Conservation (phyloP, 30 jellyfish, hydroid and myxozoan genomes). For the Aurelia sp. region DNA sequence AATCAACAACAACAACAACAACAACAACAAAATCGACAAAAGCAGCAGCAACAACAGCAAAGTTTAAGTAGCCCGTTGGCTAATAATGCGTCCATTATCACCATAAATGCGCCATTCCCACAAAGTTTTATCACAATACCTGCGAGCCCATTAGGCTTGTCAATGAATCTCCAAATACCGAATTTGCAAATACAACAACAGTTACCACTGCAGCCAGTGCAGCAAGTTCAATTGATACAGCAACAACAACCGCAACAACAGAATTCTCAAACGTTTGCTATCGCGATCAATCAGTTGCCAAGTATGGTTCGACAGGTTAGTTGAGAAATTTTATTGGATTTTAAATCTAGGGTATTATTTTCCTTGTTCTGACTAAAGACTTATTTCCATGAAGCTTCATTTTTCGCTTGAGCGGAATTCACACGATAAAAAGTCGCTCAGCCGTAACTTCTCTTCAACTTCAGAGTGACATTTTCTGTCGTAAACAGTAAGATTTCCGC, state of each 20-base stretch:
- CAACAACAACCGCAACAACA: conserved; percentile 71
- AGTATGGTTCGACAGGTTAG: conserved; percentile 52
- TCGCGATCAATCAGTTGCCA: conserved; percentile 51
- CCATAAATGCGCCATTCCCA: conserved; percentile 30
- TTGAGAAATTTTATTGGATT: too few relatives aligned
- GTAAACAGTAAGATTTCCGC: too few relatives aligned
- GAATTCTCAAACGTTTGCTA: conserved; percentile 22
- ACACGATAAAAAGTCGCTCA: too few relatives aligned
- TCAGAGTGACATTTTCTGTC: too few relatives aligned
- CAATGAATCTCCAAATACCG: conserved; percentile 72
- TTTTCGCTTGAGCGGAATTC: too few relatives aligned
- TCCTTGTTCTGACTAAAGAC: too few relatives aligned
- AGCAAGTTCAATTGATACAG: conserved; percentile 80
- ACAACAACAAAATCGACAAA: conserved; percentile 21
- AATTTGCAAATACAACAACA: conserved; percentile 84
- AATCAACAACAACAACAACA: conserved; percentile 64
- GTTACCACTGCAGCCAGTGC: conserved; percentile 65
- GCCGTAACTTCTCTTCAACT: too few relatives aligned
- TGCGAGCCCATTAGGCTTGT: conserved; percentile 48
- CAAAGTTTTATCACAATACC: conserved; percentile 56
- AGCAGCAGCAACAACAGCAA: conserved; percentile 36
- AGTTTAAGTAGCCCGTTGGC: conserved; percentile 4
- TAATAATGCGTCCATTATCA: conserved; percentile 13
- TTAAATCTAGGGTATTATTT: too few relatives aligned
- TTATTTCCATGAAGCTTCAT: too few relatives aligned